Evolutionary conservation across 2,888 invertebrate genomes (phyloP), one percentile per base, ranked within the genome.

Genomic region (Synergus umbraculus): DNA sequence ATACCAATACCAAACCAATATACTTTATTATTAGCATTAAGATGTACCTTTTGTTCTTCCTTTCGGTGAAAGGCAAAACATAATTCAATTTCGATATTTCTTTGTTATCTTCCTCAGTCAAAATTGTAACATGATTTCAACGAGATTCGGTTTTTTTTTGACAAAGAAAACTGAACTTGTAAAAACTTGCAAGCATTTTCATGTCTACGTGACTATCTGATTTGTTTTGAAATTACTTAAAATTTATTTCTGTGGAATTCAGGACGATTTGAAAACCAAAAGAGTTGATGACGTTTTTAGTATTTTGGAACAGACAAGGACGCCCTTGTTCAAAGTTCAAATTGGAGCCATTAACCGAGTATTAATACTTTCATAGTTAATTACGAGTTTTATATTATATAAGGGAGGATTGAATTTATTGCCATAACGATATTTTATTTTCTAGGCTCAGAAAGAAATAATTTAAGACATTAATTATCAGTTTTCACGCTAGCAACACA

Each of bases 291-390:
- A 73, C 37, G n/a, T 54, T 54, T 69, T 73, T 66, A 64, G 43
- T 67, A 54, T 73, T 73, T 73, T 73, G 54, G 29, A 73, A 10
- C 10, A 54, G 54, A 54, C 37, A 54, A 73, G 54, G 73, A 73
- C 54, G 73, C 54, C 54, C 73, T 54, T 29, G 73, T n/a, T 37
- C 73, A 73, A 73, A 73, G 73, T 73, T 73, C 73, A 73, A 54
- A n/a, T 41, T 66, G 37, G 15, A 54, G 12, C n/a, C 73, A 54
- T 73, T 73, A 73, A 54, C n/a, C 29, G 29, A 29, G 29, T 29
- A 29, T 29, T 29, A 29, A 3, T 29, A 29, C 29, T 29, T 29
- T 29, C 3, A 3, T 29, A 29, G 29, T 29, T 66, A 8, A 18
- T 66, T 10, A 15, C 2, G 3, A 66, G n/a, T 66, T n/a, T 43